Evolutionary conservation across 1,140 invertebrate species (phyloP).

Genomic region (Nylanderia fulva): DNA sequence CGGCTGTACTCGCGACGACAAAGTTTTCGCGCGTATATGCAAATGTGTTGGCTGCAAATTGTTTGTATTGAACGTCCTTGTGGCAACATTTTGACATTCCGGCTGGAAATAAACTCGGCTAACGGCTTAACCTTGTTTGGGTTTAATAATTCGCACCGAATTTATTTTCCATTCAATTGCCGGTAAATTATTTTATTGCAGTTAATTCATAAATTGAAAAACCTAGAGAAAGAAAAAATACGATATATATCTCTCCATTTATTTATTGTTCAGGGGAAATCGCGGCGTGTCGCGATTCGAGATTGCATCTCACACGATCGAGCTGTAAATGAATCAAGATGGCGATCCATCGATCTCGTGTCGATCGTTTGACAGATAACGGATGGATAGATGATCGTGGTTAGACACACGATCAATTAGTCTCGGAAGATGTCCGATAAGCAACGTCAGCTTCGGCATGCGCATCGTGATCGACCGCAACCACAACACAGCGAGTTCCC

Average conservation of each 20-base stretch:
- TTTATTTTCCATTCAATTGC: conserved; percentile 21
- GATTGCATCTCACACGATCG: conserved; percentile 62
- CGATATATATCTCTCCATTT: background rate
- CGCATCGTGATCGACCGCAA: conserved; percentile 26
- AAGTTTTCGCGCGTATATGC: conserved; percentile 8
- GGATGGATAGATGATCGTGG: conserved; percentile 58
- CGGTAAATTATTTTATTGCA: conserved; percentile 36
- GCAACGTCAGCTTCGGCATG: conserved; percentile 22
- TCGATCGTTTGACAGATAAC: conserved; percentile 68
- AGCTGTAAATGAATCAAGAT: conserved; percentile 59
- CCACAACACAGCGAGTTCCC: conserved; percentile 2
- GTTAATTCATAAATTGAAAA: conserved; percentile 46
- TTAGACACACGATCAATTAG: conserved; percentile 73
- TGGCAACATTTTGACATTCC: conserved; percentile 20
- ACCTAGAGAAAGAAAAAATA: background rate
- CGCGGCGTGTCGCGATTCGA: background rate
- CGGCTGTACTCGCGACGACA: background rate
- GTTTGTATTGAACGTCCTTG: conserved; percentile 41
- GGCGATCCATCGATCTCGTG: conserved; percentile 60
- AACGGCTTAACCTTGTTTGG: conserved; percentile 37
- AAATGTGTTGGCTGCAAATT: conserved; percentile 43
- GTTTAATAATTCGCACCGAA: conserved; percentile 43
- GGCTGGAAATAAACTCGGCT: conserved; percentile 29
- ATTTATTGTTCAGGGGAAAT: conserved; percentile 17
- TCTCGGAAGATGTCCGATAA: conserved; percentile 61